A percentile compares a stretch with the other conserved stretches of the same genome.
Conservation (phyloP, 1,140 invertebrate species). For the Holotrichia oblita region DNA sequence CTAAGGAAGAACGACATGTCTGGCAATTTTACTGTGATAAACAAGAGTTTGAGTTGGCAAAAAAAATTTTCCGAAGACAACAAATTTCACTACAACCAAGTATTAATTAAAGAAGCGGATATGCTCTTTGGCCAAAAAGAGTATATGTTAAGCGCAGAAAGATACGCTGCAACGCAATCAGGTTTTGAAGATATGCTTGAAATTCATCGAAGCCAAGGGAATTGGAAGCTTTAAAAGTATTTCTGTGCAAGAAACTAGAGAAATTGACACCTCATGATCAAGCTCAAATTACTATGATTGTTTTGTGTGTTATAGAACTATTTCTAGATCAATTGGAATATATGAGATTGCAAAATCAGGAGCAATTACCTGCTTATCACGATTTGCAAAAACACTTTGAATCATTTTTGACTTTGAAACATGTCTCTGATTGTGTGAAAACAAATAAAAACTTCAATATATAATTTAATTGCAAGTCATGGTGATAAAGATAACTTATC, state of each 20-base stretch:
- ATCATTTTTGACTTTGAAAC: slow-evolving; percentile 71
- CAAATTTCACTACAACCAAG: slow-evolving; percentile 81
- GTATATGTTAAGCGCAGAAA: slow-evolving; percentile 85
- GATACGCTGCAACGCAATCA: slow-evolving; percentile 89
- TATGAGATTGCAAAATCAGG: slow-evolving; percentile 69
- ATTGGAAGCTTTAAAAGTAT: slow-evolving; percentile 86
- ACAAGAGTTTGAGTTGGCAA: slow-evolving; percentile 88
- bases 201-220: slow-evolving; percentile 88
- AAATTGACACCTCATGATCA: slow-evolving; percentile 70
- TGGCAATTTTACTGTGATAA: slow-evolving; percentile 91
- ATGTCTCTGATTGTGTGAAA: slow-evolving; percentile 77
- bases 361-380: slow-evolving; percentile 67
- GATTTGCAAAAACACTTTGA: slow-evolving; percentile 85
- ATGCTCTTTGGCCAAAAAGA: slow-evolving; percentile 82
- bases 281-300: slow-evolving; percentile 89
- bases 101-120: slow-evolving; percentile 90
- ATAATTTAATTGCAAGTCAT: slow-evolving; percentile 90
- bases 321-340: slow-evolving; percentile 87
- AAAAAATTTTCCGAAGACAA: slow-evolving; percentile 82
- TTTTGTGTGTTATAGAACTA: slow-evolving; percentile 93
- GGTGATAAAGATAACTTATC: slow-evolving; percentile 91
- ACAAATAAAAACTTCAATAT: slow-evolving; percentile 84
- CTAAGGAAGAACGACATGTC: slow-evolving; percentile 85
- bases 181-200: slow-evolving; percentile 95
- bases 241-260: slow-evolving; percentile 75